A percentile compares a stretch with the other conserved stretches of the same genome.
These are phyloP conservation scores for Aphrocallistes beatrix DNA, from an alignment of 37 sponge, comb jelly and placozoan genomes.

Conservation along the genomic window DNA sequence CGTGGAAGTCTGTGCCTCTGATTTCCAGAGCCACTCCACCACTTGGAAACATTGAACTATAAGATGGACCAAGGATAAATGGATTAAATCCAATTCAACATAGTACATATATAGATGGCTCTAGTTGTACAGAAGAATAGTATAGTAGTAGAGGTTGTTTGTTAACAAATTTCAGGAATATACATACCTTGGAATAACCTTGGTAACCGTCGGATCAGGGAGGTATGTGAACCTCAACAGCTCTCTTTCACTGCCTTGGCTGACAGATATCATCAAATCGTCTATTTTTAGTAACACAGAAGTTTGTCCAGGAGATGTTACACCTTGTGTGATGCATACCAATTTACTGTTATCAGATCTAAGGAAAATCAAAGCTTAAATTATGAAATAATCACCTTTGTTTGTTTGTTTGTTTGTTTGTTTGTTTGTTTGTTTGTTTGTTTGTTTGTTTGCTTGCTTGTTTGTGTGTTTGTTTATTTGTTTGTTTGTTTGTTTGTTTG, in stretches of 20 bases:
- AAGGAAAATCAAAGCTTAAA: neutral
- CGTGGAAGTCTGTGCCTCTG: neutral
- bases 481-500: too few relatives aligned
- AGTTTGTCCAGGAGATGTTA: neutral
- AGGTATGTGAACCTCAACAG: neutral
- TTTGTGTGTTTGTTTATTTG: neutral
- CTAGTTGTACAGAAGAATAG: too few relatives aligned
- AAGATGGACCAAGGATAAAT: neutral
- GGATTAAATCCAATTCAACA: too few relatives aligned
- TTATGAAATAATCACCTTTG: neutral
- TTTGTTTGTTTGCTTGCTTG: neutral
- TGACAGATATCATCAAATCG: neutral
- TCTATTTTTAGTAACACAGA: neutral
- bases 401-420: neutral
- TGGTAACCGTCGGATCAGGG: neutral
- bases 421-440: neutral
- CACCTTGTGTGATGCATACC: neutral
- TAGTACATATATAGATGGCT: too few relatives aligned
- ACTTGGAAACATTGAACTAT: constrained; percentile 5
- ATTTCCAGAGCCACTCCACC: neutral
- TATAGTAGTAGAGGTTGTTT: too few relatives aligned
- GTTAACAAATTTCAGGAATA: too few relatives aligned
- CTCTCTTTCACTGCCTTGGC: neutral
- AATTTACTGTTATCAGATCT: neutral
- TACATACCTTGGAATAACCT: constrained; percentile 3